Evolutionary conservation across 2,113 vertebrate species (phyloP), one percentile per base, ranked within the genome.

Genomic region (Jacana jacana): DNA sequence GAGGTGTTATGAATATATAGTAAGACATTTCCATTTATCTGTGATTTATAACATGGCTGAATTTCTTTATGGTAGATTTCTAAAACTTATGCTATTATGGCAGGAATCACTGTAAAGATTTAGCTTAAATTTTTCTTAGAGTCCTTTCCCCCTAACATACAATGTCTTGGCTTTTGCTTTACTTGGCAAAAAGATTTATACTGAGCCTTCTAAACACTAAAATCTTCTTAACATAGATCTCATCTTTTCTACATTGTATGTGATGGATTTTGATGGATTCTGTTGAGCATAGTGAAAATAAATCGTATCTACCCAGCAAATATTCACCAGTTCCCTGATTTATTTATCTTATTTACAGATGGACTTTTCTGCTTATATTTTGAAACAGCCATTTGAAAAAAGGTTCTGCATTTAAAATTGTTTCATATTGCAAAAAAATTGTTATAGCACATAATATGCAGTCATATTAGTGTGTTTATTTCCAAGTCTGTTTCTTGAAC

Each of bases 211-310:
- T 84, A 89, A 95, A 80, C 66, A 58, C 44, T 80, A 91, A 93
- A 81, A 94, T 51, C 72, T 96, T 83, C 68, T 92, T 89, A 94
- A 86, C 44, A 13, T 42, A 84, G 77, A 89, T 95, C 52, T 16
- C 44, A 94, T 85, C 84, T 93, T 95, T 94, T 73, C 37, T 81
- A 42, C 35, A 35, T 93, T 93, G 37, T 54, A 30, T 91, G 33
- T 87, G 84, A 80, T 89, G 55, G 89, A 68, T 91, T 87, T 86
- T 95, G 83, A 92, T 89, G 70, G 73, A 92, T 95, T 91, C 70
- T 76, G n/a, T 73, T 39, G 30, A 78, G 63, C 48, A 75, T 40
- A 83, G 33, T 2, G 10, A 30, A 86, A 91, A 80, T 85, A 72
- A 93, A 71, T 95, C 4, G 2, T 42, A 63, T 44, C 46, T 81